Base-by-base conservation (phyloP, 2,888 invertebrate genomes). In the Dryocosmus kuriphilus region DNA sequence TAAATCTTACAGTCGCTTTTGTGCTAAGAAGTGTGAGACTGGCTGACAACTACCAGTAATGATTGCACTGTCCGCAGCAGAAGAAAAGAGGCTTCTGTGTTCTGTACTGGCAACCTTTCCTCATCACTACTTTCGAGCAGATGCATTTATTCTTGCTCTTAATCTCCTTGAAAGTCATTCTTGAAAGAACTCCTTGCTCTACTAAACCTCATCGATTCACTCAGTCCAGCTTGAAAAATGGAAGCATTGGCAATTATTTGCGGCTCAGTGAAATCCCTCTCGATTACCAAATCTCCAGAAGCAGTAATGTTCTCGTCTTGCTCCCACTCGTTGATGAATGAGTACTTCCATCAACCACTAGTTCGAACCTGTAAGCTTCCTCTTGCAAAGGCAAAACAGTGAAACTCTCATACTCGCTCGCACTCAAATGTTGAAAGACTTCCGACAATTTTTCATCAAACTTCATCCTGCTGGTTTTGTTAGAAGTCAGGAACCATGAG, bases 11-110 rank as follows among this genome's bases (percentile, higher is more conserved):
- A 80, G 90, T 91, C 32, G 87, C 90, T 82, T 90, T 88, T 57
- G 89, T 89, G 79, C 90, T 90, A 57, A 91, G 83, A 41, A 91
- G 71, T 65, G 90, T 85, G 22, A 90, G 83, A 35, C 89, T 88
- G 57, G 90, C 90, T 71, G 81, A 77, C 90, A 90, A 80, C 90
- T 89, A 79, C 90, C 89, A 55, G 89, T 90, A 79, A 91, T 91
- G 38, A 90, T 88, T 32, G 89, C 90, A 75, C 90, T 90, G 79
- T 90, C 89, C 55, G 89, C 83, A 3, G 86, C 85, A 38, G 84
- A 83, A 8, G 87, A 85, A 30, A 82, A 80, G 60, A 82, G 83
- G 46, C 80, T 83, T 51, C 80, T 80, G 75, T 83, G 83, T n/a
- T 83, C 81, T 22, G 77, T 79, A n/a, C 73, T 61, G 77, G 75